phyloP scores from a whole-genome alignment of 2,113 vertebrate species.

The Leucopternis melanops region DNA sequence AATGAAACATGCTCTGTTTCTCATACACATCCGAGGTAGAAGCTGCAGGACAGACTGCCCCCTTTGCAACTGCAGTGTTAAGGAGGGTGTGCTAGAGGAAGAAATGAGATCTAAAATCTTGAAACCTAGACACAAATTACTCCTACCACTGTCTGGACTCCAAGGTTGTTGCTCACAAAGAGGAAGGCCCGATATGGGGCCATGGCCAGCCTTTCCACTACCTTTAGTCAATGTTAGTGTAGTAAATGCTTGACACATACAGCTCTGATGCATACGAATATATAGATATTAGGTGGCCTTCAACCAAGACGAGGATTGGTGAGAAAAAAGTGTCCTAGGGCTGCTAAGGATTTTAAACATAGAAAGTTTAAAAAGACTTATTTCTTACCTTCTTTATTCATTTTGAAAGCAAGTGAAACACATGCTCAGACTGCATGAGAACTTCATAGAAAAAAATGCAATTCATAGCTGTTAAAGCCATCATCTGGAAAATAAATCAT shows the following conservation, averaged over 20 bases:
- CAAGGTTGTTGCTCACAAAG: neutral
- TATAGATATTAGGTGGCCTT: neutral
- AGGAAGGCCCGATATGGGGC: accelerated
- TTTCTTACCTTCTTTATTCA: neutral
- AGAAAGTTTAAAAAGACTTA: neutral
- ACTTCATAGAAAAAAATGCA: neutral
- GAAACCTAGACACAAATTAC: neutral
- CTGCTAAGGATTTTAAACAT: neutral
- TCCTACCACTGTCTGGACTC: neutral
- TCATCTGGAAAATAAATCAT: neutral
- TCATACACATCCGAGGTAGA: neutral
- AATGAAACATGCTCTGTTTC: neutral
- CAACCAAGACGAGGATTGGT: neutral
- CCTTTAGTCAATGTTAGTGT: accelerated
- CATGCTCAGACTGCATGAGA: neutral
- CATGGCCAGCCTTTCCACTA: neutral
- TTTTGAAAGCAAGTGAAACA: neutral
- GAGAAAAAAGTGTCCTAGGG: neutral
- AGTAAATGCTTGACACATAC: neutral
- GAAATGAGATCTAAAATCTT: neutral
- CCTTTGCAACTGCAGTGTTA: neutral
- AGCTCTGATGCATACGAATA: neutral
- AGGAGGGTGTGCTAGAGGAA: neutral
- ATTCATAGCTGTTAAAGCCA: neutral
- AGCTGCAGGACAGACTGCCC: neutral